Base-by-base conservation (phyloP, 2,888 invertebrate species). In the Cephus sareptanus region DNA sequence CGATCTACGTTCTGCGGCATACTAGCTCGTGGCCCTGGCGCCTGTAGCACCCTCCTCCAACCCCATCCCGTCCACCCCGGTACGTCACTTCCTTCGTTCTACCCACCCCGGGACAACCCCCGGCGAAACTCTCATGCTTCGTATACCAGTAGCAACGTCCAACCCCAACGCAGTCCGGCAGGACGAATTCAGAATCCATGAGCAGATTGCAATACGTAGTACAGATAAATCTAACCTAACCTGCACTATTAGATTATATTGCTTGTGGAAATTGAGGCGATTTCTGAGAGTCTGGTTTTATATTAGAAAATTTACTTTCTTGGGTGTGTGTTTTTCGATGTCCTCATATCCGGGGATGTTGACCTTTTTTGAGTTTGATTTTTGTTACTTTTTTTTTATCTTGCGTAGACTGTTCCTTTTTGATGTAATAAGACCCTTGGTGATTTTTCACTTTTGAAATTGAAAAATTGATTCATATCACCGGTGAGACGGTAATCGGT, bases 1-100 rank as follows among this genome's bases (percentile, higher is more conserved):
- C 90, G 89, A 89, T 85, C 90, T 89, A 86, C 89, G 90, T 86
- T 90, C 90, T 87, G 89, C 89, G 89, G 87, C 89, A 86, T 85
- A 91, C 91, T 91, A 90, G 90, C 88, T 87, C 83, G 85, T 86
- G 86, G 86, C 88, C 87, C 87, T 87, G 88, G 86, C 87, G 85
- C 88, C 86, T 87, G 84, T 82, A 81, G 84, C 80, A 76, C 78
- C 78, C 77, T 74, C 84, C 83, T 80, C 82, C 56, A 23, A 2
- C 76, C 83, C 83, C 77, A 75, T 74, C 70, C 77, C 56, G 56
- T 79, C 79, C 77, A 80, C 81, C 80, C 83, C 82, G 83, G 79
- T 78, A 80, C 82, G 79, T 81, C 79, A 81, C 80, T 82, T 82
- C 84, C 82, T 81, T 81, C 82, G 85, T 74, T 30, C 74, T 35